phyloP scores from a whole-genome alignment of 2,888 invertebrate species.

The Meloe dianella region DNA sequence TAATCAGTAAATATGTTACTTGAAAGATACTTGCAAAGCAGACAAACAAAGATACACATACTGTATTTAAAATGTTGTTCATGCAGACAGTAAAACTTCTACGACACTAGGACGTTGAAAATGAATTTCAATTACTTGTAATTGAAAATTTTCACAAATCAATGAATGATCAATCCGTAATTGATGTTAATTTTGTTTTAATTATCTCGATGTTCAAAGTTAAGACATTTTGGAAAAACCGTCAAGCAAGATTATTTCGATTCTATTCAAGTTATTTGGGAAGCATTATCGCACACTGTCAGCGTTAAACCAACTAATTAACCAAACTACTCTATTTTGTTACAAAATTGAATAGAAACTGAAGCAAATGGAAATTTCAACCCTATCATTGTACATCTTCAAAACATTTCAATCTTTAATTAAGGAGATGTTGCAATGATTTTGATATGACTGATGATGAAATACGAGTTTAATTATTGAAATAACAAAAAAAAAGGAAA shows the following conservation, averaged over 20 bases:
- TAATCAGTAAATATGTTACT: neutral
- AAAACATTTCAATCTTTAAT: constrained; percentile 12
- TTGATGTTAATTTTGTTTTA: too few relatives aligned
- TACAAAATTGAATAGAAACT: constrained; percentile 24
- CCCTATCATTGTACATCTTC: neutral
- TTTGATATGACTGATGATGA: neutral
- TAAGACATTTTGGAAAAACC: constrained; percentile 9
- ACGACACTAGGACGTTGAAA: neutral
- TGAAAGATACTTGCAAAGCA: neutral
- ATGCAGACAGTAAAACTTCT: neutral
- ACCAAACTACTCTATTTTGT: constrained; percentile 19
- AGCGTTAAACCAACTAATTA: constrained; percentile 20
- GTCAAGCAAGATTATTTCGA: constrained; percentile 12
- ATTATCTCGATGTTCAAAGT: neutral
- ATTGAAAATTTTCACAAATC: neutral
- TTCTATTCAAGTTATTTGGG: too few relatives aligned
- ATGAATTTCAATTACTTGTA: neutral
- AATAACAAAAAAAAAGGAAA: constrained; percentile 7
- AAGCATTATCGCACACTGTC: neutral
- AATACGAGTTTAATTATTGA: neutral
- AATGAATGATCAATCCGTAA: too few relatives aligned
- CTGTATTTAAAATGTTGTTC: neutral
- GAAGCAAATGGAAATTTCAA: constrained; percentile 22
- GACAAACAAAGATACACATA: neutral
- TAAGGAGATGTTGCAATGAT: constrained; percentile 17